Base-by-base conservation (phyloP, 2,113 vertebrate species). In the Caranx melampygus region DNA sequence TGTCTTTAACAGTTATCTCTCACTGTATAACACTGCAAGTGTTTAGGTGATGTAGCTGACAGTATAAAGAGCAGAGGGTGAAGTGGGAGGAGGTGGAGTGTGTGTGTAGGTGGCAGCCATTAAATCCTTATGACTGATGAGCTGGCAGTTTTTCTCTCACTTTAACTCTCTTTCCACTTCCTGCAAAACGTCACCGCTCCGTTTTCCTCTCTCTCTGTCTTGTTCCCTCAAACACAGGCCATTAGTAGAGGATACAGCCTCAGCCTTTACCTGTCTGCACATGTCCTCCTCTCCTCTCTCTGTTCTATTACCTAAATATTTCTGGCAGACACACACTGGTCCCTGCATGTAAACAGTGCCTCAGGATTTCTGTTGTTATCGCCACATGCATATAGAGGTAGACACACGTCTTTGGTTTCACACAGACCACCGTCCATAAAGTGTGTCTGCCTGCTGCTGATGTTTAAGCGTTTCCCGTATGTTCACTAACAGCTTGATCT, bases 181-280 rank as follows among this genome's bases (percentile, higher is more conserved):
- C 54, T 61, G 7, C 4, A 45, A 65, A 64, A 13, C 11, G 14
- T 37, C 49, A 8, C 6, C 11, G 16, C 44, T 72, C 0, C 63
- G 1, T 35, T 61, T 74, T 62, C 21, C 33, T 72, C 60, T 67
- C 52, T 64, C 26, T 64, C 3, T 57, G 14, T 61, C 58, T 65
- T 55, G 63, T 77, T 81, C 31, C 37, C 18, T 72, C 35, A 63
- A 45, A 55, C 11, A 54, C 12, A 78, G 60, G 15, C 12, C 6
- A 0, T 12, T 2, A 8, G 40, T 42, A 37, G 64, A 82, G 45
- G 64, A 81, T 12, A 61, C 64, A 33, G 66, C 65, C 58, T 45
- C 16, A 26, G 57, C 34, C 21, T 47, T 26, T 72, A 69, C 90
- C 59, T 86, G 90, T 79, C 79, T 60, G 64, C 37, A 90, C 92